These are phyloP conservation scores for Choloepus didactylus DNA, from an alignment of 2,797 vertebrate genomes.

Conservation along the genomic window DNA sequence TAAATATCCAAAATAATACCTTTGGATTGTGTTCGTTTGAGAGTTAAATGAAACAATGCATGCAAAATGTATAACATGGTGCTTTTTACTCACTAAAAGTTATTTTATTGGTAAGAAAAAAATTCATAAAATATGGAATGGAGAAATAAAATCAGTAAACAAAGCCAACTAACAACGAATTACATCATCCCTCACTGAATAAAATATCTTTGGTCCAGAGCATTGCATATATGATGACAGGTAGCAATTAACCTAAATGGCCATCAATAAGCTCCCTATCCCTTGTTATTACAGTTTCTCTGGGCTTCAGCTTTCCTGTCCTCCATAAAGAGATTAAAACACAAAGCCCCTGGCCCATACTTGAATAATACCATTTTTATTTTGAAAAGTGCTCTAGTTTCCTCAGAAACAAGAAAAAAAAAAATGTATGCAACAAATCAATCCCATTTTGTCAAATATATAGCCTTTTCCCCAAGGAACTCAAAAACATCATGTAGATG, in stretches of 20 bases:
- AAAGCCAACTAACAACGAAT: not conserved
- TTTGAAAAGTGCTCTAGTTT: too few species aligned
- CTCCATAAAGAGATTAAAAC: not conserved
- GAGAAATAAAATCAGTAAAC: not conserved
- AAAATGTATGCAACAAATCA: too few species aligned
- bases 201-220: not conserved
- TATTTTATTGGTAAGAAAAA: not conserved
- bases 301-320: not conserved
- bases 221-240: not conserved
- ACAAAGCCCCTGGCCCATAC: not conserved
- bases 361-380: too few species aligned
- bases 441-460: too few species aligned
- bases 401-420: too few species aligned
- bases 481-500: too few species aligned
- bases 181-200: not conserved
- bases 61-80: not conserved
- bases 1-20: not conserved
- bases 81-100: not conserved
- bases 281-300: not conserved
- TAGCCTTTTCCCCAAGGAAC: too few species aligned
- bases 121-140: not conserved
- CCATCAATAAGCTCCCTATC: not conserved
- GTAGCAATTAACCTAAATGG: not conserved
- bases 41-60: too few species aligned
- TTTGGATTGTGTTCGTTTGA: too few species aligned